Percentiles rank a stretch among this genome's conserved stretches.
Conservation (phyloP, 2,888 invertebrate species). For the Epistrophe eligans region DNA sequence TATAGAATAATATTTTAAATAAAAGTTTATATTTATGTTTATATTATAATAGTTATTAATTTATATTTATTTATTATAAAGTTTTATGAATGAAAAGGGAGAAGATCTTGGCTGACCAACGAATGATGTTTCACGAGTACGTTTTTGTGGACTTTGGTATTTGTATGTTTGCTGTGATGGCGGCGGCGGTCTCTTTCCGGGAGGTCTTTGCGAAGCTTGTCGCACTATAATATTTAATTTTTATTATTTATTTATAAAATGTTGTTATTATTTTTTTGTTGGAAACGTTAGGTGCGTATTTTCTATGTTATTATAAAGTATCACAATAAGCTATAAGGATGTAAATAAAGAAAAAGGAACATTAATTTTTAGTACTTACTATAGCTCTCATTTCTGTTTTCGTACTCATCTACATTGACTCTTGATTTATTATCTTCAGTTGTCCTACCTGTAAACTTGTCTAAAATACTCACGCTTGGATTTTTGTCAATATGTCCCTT, state of each 20-base stretch:
- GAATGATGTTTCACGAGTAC: neutral
- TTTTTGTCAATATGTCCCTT: neutral
- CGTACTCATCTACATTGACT: neutral
- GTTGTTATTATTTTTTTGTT: neutral
- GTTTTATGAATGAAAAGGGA: neutral
- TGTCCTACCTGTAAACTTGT: neutral
- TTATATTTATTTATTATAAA: neutral
- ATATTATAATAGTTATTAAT: too few relatives aligned
- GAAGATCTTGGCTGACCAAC: neutral
- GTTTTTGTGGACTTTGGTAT: neutral
- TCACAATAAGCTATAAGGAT: neutral
- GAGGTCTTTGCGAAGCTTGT: neutral
- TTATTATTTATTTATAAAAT: conserved; percentile 8
- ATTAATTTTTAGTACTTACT: neutral
- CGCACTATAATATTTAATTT: conserved; percentile 22
- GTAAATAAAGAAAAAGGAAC: neutral
- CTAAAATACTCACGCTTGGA: neutral
- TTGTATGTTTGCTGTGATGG: neutral
- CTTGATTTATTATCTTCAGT: neutral
- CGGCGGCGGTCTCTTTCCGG: neutral
- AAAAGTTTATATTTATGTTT: neutral
- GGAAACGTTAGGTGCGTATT: too few relatives aligned
- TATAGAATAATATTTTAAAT: too few relatives aligned
- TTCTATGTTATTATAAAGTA: neutral
- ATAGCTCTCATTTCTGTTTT: neutral